Evolutionary conservation across 2,113 vertebrate species (phyloP).

Genomic region (Gymnobelideus leadbeateri): DNA sequence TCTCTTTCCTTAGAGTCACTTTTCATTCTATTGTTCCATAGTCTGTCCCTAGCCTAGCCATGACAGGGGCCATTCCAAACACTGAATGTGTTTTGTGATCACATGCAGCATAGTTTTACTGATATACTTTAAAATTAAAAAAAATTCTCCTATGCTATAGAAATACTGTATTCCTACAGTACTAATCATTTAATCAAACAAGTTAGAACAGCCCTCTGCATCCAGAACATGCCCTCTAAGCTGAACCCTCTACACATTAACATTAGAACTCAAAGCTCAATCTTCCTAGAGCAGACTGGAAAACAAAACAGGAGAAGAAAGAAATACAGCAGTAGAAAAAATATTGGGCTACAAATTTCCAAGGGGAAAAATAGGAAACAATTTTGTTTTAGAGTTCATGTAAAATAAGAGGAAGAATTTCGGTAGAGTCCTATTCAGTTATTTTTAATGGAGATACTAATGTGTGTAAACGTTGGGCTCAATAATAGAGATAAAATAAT

Average conservation of each 20-base stretch:
- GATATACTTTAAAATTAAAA: neutral
- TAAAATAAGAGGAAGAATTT: neutral
- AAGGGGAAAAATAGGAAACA: neutral
- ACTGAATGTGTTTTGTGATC: conserved; percentile 2
- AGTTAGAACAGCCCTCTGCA: neutral
- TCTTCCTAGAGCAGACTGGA: conserved; percentile 12
- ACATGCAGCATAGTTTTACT: neutral
- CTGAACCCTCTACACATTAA: neutral
- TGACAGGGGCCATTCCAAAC: neutral
- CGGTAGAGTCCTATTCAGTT: neutral
- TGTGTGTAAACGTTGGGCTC: neutral
- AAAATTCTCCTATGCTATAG: neutral
- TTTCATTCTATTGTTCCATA: neutral
- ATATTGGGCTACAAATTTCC: neutral
- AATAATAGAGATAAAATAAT: neutral
- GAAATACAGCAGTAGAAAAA: conserved; percentile 28
- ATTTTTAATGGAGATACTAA: conserved; percentile 17
- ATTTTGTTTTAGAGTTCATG: neutral
- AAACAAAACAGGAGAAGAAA: neutral
- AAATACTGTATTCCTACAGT: neutral
- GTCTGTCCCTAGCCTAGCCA: neutral
- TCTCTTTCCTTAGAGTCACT: neutral
- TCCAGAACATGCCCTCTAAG: neutral
- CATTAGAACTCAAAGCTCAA: conserved; percentile 9
- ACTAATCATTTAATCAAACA: neutral